Conservation (phyloP, 2,797 vertebrate species). For the Rachycentron canadum region DNA sequence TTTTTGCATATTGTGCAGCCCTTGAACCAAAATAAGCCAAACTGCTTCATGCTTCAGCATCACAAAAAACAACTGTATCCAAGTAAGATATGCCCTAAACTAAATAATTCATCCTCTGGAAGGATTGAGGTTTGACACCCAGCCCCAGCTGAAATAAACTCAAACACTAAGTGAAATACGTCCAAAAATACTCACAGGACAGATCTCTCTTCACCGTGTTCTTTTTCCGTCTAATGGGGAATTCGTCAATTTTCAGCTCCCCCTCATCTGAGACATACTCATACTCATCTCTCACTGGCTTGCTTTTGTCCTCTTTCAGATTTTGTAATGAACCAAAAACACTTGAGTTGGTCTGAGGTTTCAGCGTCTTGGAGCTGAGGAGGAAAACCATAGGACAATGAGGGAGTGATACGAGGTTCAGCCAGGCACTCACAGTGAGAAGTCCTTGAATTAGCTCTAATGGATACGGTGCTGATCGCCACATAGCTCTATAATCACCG, state of each 20-base stretch:
- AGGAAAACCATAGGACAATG: constrained; percentile 65
- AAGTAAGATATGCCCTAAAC: not conserved
- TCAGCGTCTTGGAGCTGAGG: constrained; percentile 92
- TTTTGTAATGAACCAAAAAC: constrained; percentile 97
- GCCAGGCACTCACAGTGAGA: constrained; percentile 37
- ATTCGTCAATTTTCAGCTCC: constrained; percentile 98
- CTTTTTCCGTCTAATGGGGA: constrained; percentile 98
- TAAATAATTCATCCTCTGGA: not conserved
- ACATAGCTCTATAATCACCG: constrained; percentile 53
- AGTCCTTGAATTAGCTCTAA: constrained; percentile 67
- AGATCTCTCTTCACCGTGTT: constrained; percentile 93
- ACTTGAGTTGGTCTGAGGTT: constrained; percentile 91
- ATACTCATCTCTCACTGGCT: constrained; percentile 96
- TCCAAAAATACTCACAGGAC: constrained; percentile 89
- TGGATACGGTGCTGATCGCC: constrained; percentile 55
- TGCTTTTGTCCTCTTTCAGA: constrained; percentile 96
- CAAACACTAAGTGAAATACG: constrained; percentile 5
- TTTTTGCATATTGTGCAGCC: no score
- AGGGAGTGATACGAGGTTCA: constrained; percentile 41
- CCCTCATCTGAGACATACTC: constrained; percentile 98
- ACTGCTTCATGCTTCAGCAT: not conserved
- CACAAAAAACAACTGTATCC: not conserved
- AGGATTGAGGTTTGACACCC: not conserved
- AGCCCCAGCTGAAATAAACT: constrained; percentile 14
- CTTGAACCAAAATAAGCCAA: not conserved